These are phyloP conservation scores for Rissa tridactyla DNA, from an alignment of 2,113 vertebrate genomes.

Conservation along the genomic window DNA sequence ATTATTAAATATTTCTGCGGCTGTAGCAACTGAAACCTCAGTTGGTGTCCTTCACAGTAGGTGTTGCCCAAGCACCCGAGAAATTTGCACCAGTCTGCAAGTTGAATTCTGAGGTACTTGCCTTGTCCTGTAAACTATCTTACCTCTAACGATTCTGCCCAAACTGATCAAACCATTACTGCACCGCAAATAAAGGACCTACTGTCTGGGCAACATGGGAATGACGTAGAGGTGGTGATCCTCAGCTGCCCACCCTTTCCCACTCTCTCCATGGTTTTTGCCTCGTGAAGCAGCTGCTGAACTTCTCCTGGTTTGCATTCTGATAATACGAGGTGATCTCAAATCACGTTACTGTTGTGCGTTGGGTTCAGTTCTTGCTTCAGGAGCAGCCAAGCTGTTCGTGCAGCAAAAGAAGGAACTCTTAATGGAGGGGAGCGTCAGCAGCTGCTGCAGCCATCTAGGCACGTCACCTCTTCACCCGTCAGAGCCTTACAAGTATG, in stretches of 20 bases:
- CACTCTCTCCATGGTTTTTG: not conserved
- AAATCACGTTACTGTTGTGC: not conserved
- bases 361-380: not conserved
- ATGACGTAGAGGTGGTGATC: not conserved
- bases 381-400: not conserved
- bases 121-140: not conserved
- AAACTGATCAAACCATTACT: not conserved
- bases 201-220: not conserved
- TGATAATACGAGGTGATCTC: not conserved
- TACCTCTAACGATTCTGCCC: not conserved
- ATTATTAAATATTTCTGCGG: not conserved
- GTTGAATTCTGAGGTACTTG: not conserved
- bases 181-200: not conserved
- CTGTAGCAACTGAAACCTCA: not conserved
- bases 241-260: not conserved
- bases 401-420: not conserved
- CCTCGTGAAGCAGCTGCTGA: not conserved
- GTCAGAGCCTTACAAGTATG: not conserved
- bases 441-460: not conserved
- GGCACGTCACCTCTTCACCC: accelerated
- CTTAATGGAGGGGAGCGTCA: not conserved
- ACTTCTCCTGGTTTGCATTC: not conserved
- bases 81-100: not conserved
- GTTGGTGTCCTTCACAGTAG: not conserved
- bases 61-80: not conserved